Evolutionary conservation across 1,140 invertebrate species (phyloP).

Genomic region (Plutomurus gul): DNA sequence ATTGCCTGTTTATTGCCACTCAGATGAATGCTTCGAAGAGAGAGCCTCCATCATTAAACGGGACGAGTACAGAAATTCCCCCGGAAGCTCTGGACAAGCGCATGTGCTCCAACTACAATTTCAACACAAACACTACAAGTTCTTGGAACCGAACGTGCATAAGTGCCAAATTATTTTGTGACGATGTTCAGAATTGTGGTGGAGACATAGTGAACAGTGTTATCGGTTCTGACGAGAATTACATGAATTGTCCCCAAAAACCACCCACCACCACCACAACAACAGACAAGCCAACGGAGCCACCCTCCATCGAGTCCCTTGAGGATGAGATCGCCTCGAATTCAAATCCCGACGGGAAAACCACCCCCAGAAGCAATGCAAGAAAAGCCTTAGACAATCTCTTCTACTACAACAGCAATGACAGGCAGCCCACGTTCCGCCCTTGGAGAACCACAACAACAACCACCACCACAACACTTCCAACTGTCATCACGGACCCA

Average conservation of each 20-base stretch:
- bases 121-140: not conserved
- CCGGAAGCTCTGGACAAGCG: not conserved
- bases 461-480: not conserved
- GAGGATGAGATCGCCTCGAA: not conserved
- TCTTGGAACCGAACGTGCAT: conserved; percentile 37
- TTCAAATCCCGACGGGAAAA: not conserved
- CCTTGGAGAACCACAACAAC: not conserved
- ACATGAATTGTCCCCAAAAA: conserved; percentile 21
- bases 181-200: conserved; percentile 40
- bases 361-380: conserved; percentile 4
- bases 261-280: conserved; percentile 31
- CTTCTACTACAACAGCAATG: conserved; percentile 1
- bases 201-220: conserved; percentile 11
- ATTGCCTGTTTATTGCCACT: not conserved
- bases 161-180: conserved; percentile 42
- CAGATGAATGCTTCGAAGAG: conserved; percentile 16
- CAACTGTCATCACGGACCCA: not conserved
- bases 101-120: conserved; percentile 19
- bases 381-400: not conserved
- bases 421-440: not conserved
- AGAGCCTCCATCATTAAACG: not conserved
- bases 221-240: conserved; percentile 35
- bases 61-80: not conserved
- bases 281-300: not conserved
- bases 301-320: not conserved